These are phyloP conservation scores for Osmerus eperlanus DNA, from an alignment of 2,113 vertebrate genomes.

Conservation along the genomic window DNA sequence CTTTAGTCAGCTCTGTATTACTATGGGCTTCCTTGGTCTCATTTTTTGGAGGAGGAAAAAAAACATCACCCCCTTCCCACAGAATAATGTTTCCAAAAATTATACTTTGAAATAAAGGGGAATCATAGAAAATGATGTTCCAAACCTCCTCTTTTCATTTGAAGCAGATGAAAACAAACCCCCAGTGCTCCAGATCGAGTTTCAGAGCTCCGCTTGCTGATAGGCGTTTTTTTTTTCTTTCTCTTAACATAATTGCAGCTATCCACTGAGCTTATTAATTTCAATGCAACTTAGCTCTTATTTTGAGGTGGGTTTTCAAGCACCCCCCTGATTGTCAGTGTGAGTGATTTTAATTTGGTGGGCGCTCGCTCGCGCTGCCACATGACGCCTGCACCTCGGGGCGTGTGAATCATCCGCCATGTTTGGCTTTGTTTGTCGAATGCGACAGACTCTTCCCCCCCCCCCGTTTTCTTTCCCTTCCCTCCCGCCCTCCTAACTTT, in stretches of 20 bases:
- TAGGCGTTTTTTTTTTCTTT: slow-evolving; percentile 5
- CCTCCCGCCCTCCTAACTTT: neutral
- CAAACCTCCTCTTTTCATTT: neutral
- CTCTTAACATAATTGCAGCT: slow-evolving; percentile 19
- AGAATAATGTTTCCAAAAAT: neutral
- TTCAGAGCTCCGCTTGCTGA: neutral
- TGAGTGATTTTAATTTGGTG: slow-evolving; percentile 44
- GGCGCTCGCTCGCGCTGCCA: slow-evolving; percentile 21
- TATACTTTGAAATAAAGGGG: slow-evolving; percentile 1
- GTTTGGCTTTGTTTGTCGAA: slow-evolving; percentile 33
- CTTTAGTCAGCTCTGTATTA: slow-evolving; percentile 15
- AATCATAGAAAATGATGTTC: neutral
- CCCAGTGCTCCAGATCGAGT: neutral
- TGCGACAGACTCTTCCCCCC: slow-evolving; percentile 29
- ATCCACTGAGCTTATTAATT: slow-evolving; percentile 25
- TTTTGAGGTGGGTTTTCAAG: slow-evolving; percentile 28
- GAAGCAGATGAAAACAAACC: slow-evolving; percentile 8
- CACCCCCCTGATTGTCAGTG: slow-evolving; percentile 22
- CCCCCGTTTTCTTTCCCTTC: neutral
- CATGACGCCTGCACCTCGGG: slow-evolving; percentile 28
- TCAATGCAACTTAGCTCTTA: slow-evolving; percentile 26
- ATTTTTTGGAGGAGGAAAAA: neutral
- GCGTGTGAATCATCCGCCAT: slow-evolving; percentile 43
- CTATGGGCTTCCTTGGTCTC: neutral
- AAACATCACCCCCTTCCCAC: neutral